A percentile compares a stretch with the other conserved stretches of the same genome.
Conservation (phyloP, 2,113 vertebrate species). For the Passer domesticus region DNA sequence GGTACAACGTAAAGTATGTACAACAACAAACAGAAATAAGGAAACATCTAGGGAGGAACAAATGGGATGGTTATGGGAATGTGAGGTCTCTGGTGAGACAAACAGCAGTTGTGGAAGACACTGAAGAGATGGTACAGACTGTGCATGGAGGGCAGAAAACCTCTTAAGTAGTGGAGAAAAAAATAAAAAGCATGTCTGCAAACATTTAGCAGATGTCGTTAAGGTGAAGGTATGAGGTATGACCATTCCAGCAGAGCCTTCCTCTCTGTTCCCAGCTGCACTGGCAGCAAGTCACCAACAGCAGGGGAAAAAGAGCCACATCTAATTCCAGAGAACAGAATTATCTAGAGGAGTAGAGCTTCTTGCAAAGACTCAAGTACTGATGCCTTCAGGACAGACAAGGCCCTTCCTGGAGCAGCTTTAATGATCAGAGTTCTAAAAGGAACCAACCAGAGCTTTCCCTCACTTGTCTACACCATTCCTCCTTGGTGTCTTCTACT, state of each 20-base stretch:
- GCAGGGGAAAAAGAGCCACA: neutral
- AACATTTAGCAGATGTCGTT: neutral
- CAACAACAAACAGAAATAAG: neutral
- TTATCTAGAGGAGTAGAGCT: neutral
- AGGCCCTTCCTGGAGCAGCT: neutral
- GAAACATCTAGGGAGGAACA: neutral
- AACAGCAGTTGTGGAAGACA: rapidly evolving
- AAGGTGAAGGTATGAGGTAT: neutral
- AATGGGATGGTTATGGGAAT: neutral
- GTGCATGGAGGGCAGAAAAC: neutral
- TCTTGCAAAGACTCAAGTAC: neutral
- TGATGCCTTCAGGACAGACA: neutral
- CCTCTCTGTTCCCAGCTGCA: neutral
- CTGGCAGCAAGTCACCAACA: neutral
- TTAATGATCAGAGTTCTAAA: neutral
- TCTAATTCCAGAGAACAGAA: neutral
- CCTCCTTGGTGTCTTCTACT: neutral
- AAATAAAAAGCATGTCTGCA: neutral
- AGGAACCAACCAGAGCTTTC: rapidly evolving
- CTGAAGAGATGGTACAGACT: neutral
- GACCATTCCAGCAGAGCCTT: neutral
- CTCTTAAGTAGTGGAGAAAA: neutral
- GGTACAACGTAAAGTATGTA: rapidly evolving
- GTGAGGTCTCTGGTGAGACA: neutral
- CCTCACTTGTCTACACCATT: neutral